Evolutionary conservation across 2,797 vertebrate genomes (phyloP), one percentile per base, ranked within the genome.

Genomic region (Darevskia nairensis): DNA sequence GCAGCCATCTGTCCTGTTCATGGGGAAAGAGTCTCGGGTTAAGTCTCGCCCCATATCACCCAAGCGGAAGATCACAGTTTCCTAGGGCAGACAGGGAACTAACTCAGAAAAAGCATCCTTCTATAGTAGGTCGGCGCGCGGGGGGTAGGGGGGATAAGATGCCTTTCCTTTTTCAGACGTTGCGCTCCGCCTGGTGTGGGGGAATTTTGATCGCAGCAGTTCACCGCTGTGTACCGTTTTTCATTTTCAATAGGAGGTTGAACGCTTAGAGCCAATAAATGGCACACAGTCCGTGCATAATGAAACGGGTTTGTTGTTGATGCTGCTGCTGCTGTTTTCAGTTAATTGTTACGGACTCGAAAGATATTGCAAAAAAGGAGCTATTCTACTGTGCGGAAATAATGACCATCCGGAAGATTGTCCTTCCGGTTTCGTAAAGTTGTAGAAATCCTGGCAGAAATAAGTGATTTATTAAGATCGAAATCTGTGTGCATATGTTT

Each of bases 331-430:
- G 50, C 10, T 87, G 71, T 11, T 25, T 50, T 55, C 41, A 32
- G 50, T 86, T 68, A 46, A 32, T 66, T 32, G 77, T 59, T 13
- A 8, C 19, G 72, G 86, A 77, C 19, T 74, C 68, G n/a, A 74
- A 81, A 64, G 11, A 32, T 46, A 8, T 50, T 80, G 77, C 68
- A 25, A 21, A 66, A 74, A 10, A 64, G 10, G 68, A 44, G 29
- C 27, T 25, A 25, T 88, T 80, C 82, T 72, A 29, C 68, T 80
- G 66, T 32, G 55, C 32, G 59, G 77, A 81, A 81, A 85, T 74
- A 39, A 68, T 19, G 68, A 15, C 82, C 23, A 69, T 64, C 39
- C 29, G 6, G 15, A 9, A 46, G 69, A 50, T 27, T 23, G 71
- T 29, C n/a, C 9, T 50, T 85, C 59, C 3, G 39, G 39, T 66